A percentile compares a stretch with the other conserved stretches of the same genome.
Evolutionary conservation across 2,888 invertebrate genomes (phyloP).

Genomic region (Ptychoptera albimana): DNA sequence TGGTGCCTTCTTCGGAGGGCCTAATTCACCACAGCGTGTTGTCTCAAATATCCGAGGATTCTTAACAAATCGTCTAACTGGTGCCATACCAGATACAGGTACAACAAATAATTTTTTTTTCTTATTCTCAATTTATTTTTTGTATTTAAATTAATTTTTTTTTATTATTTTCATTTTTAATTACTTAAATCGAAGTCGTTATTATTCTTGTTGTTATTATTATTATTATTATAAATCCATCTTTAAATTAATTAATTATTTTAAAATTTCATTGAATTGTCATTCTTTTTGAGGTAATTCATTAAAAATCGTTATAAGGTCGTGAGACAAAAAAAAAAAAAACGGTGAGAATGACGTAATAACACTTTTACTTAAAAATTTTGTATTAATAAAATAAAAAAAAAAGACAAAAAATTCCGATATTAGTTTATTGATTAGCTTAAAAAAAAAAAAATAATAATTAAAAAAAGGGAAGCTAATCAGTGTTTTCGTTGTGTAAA

Average conservation of each 20-base stretch:
- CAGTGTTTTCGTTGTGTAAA: no score
- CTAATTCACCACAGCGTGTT: slow-evolving; percentile 51
- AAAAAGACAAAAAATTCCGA: no score
- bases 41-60: slow-evolving; percentile 59
- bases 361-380: no score
- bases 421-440: no score
- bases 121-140: no score
- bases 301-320: not conserved
- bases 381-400: no score
- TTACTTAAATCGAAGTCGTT: not conserved
- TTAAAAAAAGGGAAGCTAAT: no score
- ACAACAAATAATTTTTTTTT: slow-evolving; percentile 18
- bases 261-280: not conserved
- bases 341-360: no score
- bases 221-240: not conserved
- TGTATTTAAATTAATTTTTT: not conserved
- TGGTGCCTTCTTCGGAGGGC: slow-evolving; percentile 51
- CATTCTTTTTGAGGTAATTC: slow-evolving; percentile 4
- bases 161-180: not conserved
- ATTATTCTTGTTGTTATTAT: not conserved
- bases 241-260: not conserved
- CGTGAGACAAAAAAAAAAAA: no score
- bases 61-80: slow-evolving; percentile 51
- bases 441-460: no score
- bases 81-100: slow-evolving; percentile 59